Evolutionary conservation across 2,797 vertebrate species (phyloP).

Genomic region (Protosalanx chinensis): DNA sequence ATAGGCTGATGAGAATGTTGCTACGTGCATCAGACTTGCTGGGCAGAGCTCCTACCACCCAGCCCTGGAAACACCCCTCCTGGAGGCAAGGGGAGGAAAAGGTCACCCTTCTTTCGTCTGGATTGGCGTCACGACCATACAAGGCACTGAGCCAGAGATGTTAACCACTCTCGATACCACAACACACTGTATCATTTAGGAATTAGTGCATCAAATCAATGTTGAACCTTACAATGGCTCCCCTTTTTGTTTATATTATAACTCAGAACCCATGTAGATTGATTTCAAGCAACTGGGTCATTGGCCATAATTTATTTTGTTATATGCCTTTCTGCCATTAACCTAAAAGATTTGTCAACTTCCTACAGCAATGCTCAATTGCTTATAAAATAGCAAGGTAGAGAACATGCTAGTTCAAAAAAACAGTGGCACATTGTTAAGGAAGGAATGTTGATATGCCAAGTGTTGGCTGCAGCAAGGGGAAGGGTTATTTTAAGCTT

Average conservation of each 20-base stretch:
- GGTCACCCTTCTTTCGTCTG: conserved; percentile 19
- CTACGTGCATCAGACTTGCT: no score
- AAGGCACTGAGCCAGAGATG: conserved; percentile 40
- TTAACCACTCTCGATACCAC: background rate
- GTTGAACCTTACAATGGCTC: background rate
- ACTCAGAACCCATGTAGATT: no score
- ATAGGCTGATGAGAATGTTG: no score
- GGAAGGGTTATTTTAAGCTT: conserved; percentile 71
- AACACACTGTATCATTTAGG: no score
- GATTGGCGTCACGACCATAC: conserved; percentile 33
- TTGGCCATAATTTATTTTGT: no score
- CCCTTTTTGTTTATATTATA: background rate
- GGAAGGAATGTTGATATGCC: conserved; percentile 65
- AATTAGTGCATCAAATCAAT: background rate
- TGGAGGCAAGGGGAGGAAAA: conserved; percentile 26
- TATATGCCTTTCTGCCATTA: background rate
- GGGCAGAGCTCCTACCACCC: background rate
- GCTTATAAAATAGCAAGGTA: conserved; percentile 9
- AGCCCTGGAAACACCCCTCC: background rate
- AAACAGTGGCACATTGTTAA: conserved; percentile 26
- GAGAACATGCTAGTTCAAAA: conserved; percentile 31
- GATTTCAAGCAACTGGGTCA: no score
- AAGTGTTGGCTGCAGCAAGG: conserved; percentile 61
- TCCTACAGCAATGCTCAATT: background rate
- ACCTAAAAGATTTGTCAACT: background rate